Percentiles rank a stretch among this genome's conserved stretches.
phyloP scores from a whole-genome alignment of 2,888 invertebrate species.

The Drosophila meridiana region DNA sequence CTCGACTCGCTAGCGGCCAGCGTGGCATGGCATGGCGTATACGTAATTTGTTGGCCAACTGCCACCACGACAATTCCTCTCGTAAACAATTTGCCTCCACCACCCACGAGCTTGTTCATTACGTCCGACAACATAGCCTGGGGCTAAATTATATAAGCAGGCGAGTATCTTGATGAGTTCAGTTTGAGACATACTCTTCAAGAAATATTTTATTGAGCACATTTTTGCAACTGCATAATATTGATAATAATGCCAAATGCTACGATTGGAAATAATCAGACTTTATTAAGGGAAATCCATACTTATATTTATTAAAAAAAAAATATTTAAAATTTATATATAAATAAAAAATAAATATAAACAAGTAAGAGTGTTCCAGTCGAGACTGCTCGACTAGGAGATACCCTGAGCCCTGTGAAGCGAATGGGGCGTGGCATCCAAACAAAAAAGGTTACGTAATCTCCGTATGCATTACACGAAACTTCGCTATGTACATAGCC shows the following conservation, averaged over 20 bases:
- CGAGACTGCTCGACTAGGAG: too few species aligned
- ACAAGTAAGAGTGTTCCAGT: too few species aligned
- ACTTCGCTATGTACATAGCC: too few species aligned
- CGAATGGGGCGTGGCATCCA: too few species aligned
- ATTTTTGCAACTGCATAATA: not conserved
- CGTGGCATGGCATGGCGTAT: slow-evolving; percentile 42
- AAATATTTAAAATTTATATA: too few species aligned
- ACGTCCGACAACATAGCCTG: slow-evolving; percentile 22
- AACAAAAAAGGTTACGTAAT: too few species aligned
- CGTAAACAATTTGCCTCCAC: slow-evolving; percentile 21
- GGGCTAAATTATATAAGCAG: slow-evolving; percentile 18
- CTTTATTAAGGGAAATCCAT: too few species aligned
- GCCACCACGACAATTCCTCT: slow-evolving; percentile 31
- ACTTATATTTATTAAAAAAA: too few species aligned
- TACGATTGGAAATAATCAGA: too few species aligned
- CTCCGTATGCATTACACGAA: too few species aligned
- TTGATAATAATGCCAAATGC: not conserved
- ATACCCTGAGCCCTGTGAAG: too few species aligned
- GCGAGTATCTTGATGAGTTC: slow-evolving; percentile 9
- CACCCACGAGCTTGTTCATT: slow-evolving; percentile 33
- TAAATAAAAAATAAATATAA: too few species aligned
- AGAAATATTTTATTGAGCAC: not conserved
- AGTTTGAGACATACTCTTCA: not conserved
- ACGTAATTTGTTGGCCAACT: slow-evolving; percentile 55
- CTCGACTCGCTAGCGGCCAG: slow-evolving; percentile 33